Evolutionary conservation across 2,113 vertebrate genomes (phyloP), one percentile per base, ranked within the genome.

Genomic region (Procavia capensis): DNA sequence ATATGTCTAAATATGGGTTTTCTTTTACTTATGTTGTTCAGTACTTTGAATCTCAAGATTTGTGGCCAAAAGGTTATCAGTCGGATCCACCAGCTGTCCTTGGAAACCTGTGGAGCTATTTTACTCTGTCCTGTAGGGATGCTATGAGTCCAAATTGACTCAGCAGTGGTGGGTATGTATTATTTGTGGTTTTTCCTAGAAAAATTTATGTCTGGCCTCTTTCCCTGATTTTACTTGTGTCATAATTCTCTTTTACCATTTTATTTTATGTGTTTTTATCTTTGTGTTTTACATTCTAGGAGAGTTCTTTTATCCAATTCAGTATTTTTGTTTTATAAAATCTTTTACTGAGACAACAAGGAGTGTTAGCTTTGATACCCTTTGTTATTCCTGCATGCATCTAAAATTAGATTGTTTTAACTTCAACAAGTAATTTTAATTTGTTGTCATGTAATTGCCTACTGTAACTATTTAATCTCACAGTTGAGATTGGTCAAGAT

Each of bases 151-250:
- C 3, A 16, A 54, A 54, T 54, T 16, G 11, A 54, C 50, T 54
- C 13, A 54, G 17, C 50, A 54, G 50, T 16, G 17, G 17, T 13
- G 11, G 14, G 50, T 54, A 9, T 89, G 20, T 63, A 36, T 79
- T 84, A 88, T 64, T 22, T 61, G 7, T 74, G 31, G 14, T 50
- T 36, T 64, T 74, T 81, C 6, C 10, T 29, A 85, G 39, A 86
- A 70, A 68, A 57, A 74, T 54, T 24, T 66, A 27, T 20, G 7
- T 64, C 78, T 85, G 6, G 39, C 7, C 22, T 90, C 27, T 3
- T 72, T 78, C 82, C 78, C 78, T 93, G 83, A 90, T 76, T 75
- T 84, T 87, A 29, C 41, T 6, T 31, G 36, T 41, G 43, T 91
- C 31, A 27, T 25, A 78, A 54, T 13, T 82, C 39, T 43, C 63